Evolutionary conservation across 2,113 vertebrate species (phyloP).

Genomic region (Lepisosteus oculatus): DNA sequence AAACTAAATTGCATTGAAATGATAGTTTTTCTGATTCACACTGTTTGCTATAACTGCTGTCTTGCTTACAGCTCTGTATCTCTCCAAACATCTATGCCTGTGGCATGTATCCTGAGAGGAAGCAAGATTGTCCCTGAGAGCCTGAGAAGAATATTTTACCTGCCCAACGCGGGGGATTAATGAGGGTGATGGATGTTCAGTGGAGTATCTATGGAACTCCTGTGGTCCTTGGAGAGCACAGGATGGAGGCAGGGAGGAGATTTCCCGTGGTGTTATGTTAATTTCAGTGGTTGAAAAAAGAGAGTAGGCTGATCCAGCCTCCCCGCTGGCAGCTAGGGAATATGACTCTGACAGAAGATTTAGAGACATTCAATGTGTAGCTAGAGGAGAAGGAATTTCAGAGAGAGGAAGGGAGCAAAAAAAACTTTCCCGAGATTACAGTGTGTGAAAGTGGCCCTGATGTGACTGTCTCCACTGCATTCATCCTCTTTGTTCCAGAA

Average conservation of each 20-base stretch:
- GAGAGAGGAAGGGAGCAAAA: background rate
- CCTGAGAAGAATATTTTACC: conserved; percentile 38
- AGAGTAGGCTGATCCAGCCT: background rate
- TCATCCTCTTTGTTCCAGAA: background rate
- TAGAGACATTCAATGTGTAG: background rate
- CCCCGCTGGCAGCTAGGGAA: background rate
- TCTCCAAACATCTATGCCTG: too few relatives aligned
- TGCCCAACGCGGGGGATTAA: conserved; percentile 41
- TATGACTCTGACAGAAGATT: background rate
- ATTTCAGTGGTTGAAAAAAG: conserved; percentile 3
- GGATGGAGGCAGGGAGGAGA: background rate
- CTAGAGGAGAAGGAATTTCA: background rate
- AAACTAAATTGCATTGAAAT: background rate
- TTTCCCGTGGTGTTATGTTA: background rate
- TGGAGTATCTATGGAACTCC: conserved; percentile 28
- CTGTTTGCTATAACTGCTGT: too few relatives aligned
- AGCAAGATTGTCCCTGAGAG: background rate
- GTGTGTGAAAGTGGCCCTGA: background rate
- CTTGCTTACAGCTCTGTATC: too few relatives aligned
- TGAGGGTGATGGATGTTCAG: conserved; percentile 55
- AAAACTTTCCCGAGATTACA: background rate
- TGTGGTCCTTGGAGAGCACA: conserved; percentile 10
- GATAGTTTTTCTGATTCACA: too few relatives aligned
- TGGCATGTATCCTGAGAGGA: background rate
- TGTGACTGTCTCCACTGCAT: background rate